These are phyloP conservation scores for Sorex araneus DNA, from an alignment of 2,113 vertebrate genomes.

Conservation along the genomic window DNA sequence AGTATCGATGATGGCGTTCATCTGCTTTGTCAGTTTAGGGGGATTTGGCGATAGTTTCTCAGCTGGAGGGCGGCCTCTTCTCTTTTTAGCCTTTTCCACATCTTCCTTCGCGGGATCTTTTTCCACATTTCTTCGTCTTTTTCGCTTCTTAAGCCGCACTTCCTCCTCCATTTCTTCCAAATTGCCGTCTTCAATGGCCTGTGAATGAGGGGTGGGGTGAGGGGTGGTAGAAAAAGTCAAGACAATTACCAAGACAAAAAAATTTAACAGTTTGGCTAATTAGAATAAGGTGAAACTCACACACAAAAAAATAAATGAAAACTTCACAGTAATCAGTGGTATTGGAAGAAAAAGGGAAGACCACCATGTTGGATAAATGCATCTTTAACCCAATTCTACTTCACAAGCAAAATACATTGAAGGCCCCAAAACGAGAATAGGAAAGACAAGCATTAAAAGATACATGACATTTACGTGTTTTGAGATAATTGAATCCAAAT, in stretches of 20 bases:
- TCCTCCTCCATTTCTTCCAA: conserved; percentile 99
- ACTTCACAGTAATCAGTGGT: conserved; percentile 60
- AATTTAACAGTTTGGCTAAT: neutral
- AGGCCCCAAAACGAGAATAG: conserved; percentile 48
- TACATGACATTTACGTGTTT: conserved; percentile 48
- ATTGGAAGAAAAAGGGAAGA: conserved; percentile 38
- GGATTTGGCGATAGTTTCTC: conserved; percentile 98
- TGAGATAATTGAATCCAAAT: conserved; percentile 62
- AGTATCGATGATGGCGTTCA: conserved; percentile 97
- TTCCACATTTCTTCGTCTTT: conserved; percentile 95
- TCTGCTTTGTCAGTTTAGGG: conserved; percentile 97
- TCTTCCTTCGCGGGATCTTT: conserved; percentile 95
- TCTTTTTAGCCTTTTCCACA: conserved; percentile 95
- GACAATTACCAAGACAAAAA: conserved; percentile 27
- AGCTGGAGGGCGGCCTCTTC: conserved; percentile 96
- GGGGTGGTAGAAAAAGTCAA: conserved; percentile 61
- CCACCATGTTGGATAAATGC: conserved; percentile 41
- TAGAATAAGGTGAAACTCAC: conserved; percentile 54
- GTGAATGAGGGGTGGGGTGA: conserved; percentile 68
- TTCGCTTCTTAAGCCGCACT: conserved; percentile 97
- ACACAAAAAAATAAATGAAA: conserved; percentile 54
- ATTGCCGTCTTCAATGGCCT: conserved; percentile 99
- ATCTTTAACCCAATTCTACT: conserved; percentile 50
- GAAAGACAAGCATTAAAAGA: conserved; percentile 47
- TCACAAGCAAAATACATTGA: conserved; percentile 60